A percentile compares a stretch with the other conserved stretches of the same genome.
These are phyloP conservation scores for Cyclura pinguis DNA, from an alignment of 2,797 vertebrate genomes.

Conservation along the genomic window DNA sequence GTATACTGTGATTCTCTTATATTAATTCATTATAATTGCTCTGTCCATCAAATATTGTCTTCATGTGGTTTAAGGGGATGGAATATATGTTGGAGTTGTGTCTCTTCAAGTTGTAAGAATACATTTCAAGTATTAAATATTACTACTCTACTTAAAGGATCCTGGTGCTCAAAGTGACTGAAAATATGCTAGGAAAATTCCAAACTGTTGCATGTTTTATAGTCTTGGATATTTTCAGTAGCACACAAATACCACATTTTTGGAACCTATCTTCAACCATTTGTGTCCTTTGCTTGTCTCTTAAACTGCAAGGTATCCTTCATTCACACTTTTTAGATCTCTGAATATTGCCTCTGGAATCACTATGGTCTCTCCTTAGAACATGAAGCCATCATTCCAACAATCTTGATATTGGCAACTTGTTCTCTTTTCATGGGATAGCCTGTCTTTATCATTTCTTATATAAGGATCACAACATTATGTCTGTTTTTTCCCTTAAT, in stretches of 20 bases:
- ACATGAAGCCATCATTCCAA: background rate
- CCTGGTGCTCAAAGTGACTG: too few species aligned
- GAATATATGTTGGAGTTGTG: background rate
- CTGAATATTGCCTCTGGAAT: background rate
- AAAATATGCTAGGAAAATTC: background rate
- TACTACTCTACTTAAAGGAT: too few species aligned
- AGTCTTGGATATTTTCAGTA: background rate
- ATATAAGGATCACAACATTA: background rate
- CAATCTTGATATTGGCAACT: background rate
- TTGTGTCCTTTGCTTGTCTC: background rate
- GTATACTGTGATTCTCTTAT: background rate
- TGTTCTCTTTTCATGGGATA: slow-evolving; percentile 1
- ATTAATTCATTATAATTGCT: background rate
- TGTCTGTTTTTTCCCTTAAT: background rate
- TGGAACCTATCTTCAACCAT: background rate
- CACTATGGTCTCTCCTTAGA: background rate
- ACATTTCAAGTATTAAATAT: background rate
- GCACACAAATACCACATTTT: background rate
- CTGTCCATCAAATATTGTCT: background rate
- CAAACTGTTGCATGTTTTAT: background rate
- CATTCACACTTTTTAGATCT: background rate
- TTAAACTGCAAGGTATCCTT: background rate
- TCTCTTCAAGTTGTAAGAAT: background rate
- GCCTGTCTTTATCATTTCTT: background rate
- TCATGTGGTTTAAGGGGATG: background rate